Evolutionary conservation across 2,113 vertebrate genomes (phyloP).

Genomic region (Dissostichus mawsoni): DNA sequence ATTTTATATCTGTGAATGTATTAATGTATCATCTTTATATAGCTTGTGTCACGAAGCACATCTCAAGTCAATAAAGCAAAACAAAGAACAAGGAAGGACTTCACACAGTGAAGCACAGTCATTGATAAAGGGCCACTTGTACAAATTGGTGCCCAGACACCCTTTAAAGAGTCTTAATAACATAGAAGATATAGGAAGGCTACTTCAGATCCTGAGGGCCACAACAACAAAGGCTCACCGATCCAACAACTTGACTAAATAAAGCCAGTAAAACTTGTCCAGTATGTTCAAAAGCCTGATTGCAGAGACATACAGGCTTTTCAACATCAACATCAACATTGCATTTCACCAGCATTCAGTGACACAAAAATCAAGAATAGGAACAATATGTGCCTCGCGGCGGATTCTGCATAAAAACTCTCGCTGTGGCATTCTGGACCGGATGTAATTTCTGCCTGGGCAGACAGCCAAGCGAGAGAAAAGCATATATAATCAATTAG

Average conservation of each 20-base stretch:
- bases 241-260: not conserved
- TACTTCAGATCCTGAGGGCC: not conserved
- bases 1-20: slow-evolving; percentile 19
- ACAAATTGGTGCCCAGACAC: slow-evolving; percentile 20
- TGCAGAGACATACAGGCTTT: not conserved
- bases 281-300: not conserved
- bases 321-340: slow-evolving; percentile 7
- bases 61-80: slow-evolving; percentile 31
- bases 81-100: slow-evolving; percentile 12
- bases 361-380: slow-evolving; percentile 37
- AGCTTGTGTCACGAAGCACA: slow-evolving; percentile 11
- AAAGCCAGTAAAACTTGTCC: not conserved
- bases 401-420: slow-evolving; percentile 33
- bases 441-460: slow-evolving; percentile 39
- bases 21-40: not conserved
- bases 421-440: slow-evolving; percentile 18
- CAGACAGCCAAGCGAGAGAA: slow-evolving; percentile 8
- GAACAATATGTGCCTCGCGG: slow-evolving; percentile 5
- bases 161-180: slow-evolving; percentile 3
- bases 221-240: not conserved
- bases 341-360: slow-evolving; percentile 1
- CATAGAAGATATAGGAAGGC: not conserved
- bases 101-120: slow-evolving; percentile 15
- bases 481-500: slow-evolving; percentile 41
- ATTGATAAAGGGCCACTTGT: slow-evolving; percentile 24